These are phyloP conservation scores for Psephotus haematonotus DNA, from an alignment of 2,113 vertebrate genomes.

Conservation along the genomic window DNA sequence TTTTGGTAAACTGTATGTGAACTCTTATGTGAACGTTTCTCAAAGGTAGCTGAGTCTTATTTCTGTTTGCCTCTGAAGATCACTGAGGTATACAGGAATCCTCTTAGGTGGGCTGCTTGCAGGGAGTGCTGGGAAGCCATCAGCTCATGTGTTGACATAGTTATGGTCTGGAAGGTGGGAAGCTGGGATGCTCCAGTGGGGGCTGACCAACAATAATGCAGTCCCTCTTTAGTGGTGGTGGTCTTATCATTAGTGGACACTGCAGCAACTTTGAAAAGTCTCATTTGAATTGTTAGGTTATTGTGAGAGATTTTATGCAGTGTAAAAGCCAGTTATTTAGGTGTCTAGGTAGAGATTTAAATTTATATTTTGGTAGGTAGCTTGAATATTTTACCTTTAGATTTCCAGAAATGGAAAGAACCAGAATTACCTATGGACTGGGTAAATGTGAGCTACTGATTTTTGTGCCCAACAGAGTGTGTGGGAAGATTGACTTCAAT, in stretches of 20 bases:
- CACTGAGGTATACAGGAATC: neutral
- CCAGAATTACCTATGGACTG: neutral
- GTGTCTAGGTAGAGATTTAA: neutral
- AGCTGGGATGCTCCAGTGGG: neutral
- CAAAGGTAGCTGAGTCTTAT: neutral
- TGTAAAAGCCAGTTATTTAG: neutral
- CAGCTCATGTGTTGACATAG: neutral
- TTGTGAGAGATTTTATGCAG: neutral
- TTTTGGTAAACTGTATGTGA: neutral
- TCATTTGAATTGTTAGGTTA: accelerated
- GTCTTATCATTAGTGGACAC: neutral
- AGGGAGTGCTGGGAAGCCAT: neutral
- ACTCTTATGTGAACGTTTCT: neutral
- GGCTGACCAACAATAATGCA: neutral
- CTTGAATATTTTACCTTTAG: conserved; percentile 60
- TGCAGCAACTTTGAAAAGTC: neutral
- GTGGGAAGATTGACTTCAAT: neutral
- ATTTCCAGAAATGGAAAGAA: conserved; percentile 73
- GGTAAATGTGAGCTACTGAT: neutral
- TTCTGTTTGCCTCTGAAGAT: neutral
- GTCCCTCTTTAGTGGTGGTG: neutral
- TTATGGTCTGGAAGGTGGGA: neutral
- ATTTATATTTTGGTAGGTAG: neutral
- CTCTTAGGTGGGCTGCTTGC: neutral
- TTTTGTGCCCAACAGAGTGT: neutral